Base-by-base conservation (phyloP, 1,140 invertebrate species). In the Stenopsyche tienmushanensis region DNA sequence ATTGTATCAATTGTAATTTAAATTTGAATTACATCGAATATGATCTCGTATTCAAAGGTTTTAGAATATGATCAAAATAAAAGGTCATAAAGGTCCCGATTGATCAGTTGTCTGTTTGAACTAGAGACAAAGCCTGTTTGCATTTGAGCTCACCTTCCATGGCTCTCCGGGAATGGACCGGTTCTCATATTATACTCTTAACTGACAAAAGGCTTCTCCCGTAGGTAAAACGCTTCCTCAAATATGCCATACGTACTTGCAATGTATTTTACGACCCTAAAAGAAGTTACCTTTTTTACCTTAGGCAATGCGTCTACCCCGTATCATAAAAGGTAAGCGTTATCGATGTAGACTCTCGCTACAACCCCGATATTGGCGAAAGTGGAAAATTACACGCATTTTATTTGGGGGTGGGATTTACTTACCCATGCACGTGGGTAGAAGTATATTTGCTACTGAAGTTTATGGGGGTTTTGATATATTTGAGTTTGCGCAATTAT, bases 111-210 rank as follows among this genome's bases (percentile, higher is more conserved):
- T 26, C 62, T 64, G 45, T 64, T 47, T 64, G 26, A 47, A 50
- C 62, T 15, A 42, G 55, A 52, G 54, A 34, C 54, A 64, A 68
- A 68, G 66, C 49, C 42, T 69, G 67, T 69, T 69, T 69, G 63
- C 67, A 55, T 60, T 58, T 60, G 45, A 57, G 67, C 67, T 69
- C 67, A 69, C 67, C 67, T 69, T 67, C 52, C 58, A 26, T 53
- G 55, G 55, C 44, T 62, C 58, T 47, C 58, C 53, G 53, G 41
- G 5, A 47, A 52, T 45, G 26, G 34, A 50, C 65, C 42, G 49
- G 50, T 65, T 44, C 64, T 65, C 67, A 65, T 65, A 69, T 65
- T 69, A 69, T 49, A 52, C 62, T 69, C 67, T 69, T 63, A 63
- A 69, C 67, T 69, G 63, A 69, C 67, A 69, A 69, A 69, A 65